phyloP scores from a whole-genome alignment of 2,888 invertebrate species.

The Coleophora deauratella region DNA sequence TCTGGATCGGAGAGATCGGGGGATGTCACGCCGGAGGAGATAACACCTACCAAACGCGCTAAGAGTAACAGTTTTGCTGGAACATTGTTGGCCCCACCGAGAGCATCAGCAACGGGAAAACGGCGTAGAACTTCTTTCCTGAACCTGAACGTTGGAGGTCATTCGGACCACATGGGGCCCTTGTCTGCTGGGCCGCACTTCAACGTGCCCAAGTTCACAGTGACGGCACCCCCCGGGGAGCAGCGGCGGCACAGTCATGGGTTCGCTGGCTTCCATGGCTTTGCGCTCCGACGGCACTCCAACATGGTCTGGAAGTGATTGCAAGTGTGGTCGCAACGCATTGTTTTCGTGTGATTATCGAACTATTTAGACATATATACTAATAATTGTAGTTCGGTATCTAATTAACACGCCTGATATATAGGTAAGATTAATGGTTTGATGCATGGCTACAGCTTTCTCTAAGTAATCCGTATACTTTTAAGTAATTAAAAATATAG shows the following conservation, averaged over 20 bases:
- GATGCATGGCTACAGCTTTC: no score
- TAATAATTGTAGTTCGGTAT: no score
- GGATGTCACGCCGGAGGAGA: conserved; percentile 30
- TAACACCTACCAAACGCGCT: conserved; percentile 40
- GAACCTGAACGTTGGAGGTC: conserved; percentile 66
- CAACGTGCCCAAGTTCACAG: conserved; percentile 67
- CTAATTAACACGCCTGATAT: no score
- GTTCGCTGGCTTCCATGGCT: conserved; percentile 73
- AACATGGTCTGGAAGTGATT: conserved; percentile 76
- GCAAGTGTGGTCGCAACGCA: conserved; percentile 41
- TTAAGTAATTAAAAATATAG: no score
- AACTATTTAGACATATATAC: background rate
- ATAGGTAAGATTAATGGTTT: no score
- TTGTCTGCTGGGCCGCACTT: conserved; percentile 68
- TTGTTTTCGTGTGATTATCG: conserved; percentile 9
- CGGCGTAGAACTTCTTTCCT: conserved; percentile 75
- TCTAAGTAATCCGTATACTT: no score
- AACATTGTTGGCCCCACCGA: conserved; percentile 42
- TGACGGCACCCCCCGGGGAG: conserved; percentile 71
- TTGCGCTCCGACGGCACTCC: conserved; percentile 79
- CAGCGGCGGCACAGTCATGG: conserved; percentile 66
- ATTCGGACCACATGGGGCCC: conserved; percentile 39
- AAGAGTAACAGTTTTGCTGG: conserved; percentile 66
- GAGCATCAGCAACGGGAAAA: conserved; percentile 24
- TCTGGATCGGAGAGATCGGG: conserved; percentile 41